These are phyloP conservation scores for Polietes domitor DNA, from an alignment of 2,888 invertebrate species.

Conservation along the genomic window DNA sequence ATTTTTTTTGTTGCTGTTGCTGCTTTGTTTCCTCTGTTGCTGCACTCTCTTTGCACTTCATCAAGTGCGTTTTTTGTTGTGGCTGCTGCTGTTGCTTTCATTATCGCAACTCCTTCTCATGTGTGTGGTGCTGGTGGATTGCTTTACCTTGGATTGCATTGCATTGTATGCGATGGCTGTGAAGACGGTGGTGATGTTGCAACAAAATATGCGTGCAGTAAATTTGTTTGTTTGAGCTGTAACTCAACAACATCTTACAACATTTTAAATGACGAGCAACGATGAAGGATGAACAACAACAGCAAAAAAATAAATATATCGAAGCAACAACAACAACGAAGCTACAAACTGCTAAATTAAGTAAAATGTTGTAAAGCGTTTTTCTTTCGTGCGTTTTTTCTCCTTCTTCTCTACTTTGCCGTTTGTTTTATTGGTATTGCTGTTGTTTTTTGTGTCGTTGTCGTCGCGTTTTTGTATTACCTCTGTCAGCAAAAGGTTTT, in stretches of 20 bases:
- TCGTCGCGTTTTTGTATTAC: constrained; percentile 4
- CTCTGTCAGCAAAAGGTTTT: constrained; percentile 35
- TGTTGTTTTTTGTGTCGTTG: constrained; percentile 35
- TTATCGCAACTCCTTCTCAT: constrained; percentile 12
- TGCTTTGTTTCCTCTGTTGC: not conserved
- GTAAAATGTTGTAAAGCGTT: constrained; percentile 55
- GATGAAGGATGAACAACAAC: not conserved
- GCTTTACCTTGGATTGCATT: not conserved
- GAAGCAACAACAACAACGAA: not conserved
- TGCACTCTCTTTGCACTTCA: constrained; percentile 17
- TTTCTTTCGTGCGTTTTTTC: constrained; percentile 20
- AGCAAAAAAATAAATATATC: not conserved
- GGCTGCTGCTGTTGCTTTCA: not conserved
- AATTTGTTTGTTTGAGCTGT: constrained; percentile 67
- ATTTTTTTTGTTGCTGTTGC: not conserved
- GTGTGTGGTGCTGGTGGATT: not conserved
- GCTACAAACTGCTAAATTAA: constrained; percentile 65
- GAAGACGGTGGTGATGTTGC: not conserved
- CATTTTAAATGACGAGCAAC: constrained; percentile 17
- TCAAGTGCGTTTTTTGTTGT: constrained; percentile 31
- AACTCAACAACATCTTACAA: constrained; percentile 36
- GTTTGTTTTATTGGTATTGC: constrained; percentile 28
- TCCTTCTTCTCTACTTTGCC: not conserved
- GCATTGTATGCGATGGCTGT: too few relatives aligned
- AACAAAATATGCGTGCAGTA: constrained; percentile 67